Evolutionary conservation across 2,797 vertebrate genomes (phyloP).

Genomic region (Lepilemur septentrionalis): DNA sequence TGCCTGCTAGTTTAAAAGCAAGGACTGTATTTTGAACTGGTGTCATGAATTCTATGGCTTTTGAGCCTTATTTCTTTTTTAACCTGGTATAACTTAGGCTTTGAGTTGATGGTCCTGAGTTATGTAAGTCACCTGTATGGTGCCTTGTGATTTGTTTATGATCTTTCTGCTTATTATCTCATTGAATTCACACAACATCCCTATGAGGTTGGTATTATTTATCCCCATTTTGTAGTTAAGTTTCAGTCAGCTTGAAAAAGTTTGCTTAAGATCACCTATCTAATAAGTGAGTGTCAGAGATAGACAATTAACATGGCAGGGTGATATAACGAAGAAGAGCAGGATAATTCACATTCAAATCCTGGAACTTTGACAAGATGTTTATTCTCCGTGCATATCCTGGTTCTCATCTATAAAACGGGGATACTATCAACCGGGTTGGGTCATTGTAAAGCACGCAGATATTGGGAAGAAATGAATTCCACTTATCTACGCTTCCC

Average conservation of each 20-base stretch:
- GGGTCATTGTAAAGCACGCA: neutral
- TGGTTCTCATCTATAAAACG: neutral
- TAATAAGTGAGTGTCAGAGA: neutral
- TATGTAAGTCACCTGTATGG: neutral
- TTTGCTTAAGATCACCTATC: neutral
- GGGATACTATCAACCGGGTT: neutral
- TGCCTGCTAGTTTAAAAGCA: neutral
- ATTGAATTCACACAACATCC: neutral
- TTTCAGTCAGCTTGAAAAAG: neutral
- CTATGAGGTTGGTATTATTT: neutral
- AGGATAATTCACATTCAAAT: neutral
- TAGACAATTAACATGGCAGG: neutral
- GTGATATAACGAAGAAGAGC: neutral
- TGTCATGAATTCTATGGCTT: neutral
- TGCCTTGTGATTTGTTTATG: neutral
- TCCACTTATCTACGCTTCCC: neutral
- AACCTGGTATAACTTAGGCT: neutral
- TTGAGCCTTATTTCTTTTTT: slow-evolving; percentile 14
- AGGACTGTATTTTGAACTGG: neutral
- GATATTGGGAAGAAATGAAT: neutral
- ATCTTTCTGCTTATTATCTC: neutral
- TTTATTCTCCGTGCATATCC: neutral
- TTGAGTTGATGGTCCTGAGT: neutral
- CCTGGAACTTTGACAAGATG: neutral
- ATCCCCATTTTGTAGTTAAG: neutral